These are phyloP conservation scores for Hipposideros larvatus DNA, from an alignment of 2,797 vertebrate genomes.

Conservation along the genomic window DNA sequence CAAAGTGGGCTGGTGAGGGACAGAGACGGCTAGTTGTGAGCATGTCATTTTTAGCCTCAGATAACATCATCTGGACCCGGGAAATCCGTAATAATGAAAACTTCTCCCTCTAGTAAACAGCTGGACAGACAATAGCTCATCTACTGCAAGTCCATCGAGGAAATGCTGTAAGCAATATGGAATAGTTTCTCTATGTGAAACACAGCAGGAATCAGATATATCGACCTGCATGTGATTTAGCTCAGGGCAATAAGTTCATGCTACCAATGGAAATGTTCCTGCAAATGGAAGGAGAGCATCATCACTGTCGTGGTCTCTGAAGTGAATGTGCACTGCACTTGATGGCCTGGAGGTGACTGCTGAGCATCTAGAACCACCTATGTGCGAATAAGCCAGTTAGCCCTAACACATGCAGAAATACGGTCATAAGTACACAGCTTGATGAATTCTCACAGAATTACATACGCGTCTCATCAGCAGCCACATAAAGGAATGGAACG, in stretches of 20 bases:
- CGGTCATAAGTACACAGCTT: not conserved
- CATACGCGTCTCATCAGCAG: no score
- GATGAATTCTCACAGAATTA: not conserved
- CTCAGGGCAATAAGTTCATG: not conserved
- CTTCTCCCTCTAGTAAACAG: not conserved
- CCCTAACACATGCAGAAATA: not conserved
- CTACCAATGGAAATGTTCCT: not conserved
- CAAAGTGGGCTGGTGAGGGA: not conserved
- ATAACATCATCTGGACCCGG: not conserved
- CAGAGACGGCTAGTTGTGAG: not conserved
- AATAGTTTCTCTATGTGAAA: not conserved
- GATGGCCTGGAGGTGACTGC: not conserved
- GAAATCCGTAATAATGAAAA: not conserved
- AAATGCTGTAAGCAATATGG: not conserved
- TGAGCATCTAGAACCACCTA: not conserved
- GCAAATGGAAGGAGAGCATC: not conserved
- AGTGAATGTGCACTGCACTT: fast-evolving
- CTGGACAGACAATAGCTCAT: not conserved
- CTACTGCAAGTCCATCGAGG: not conserved
- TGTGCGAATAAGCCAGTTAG: not conserved
- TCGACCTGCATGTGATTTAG: not conserved
- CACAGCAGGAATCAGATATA: not conserved
- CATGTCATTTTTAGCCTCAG: not conserved
- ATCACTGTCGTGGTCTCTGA: not conserved
- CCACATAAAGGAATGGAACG: not conserved